These are phyloP conservation scores for Pipistrellus pygmaeus DNA, from an alignment of 2,797 vertebrate species.

Conservation along the genomic window DNA sequence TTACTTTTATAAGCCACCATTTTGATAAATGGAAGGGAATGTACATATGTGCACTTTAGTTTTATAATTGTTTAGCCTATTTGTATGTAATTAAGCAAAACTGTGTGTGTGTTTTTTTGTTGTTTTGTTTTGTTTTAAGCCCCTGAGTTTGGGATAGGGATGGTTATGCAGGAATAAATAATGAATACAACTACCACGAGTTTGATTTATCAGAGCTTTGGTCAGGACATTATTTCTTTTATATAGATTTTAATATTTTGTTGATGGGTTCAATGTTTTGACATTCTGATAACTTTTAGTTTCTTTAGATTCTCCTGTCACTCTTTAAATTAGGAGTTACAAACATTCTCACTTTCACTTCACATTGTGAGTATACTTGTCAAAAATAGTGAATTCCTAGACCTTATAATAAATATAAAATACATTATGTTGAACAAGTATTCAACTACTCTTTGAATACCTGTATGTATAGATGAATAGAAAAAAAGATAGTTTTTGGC, in stretches of 20 bases:
- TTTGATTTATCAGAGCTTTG: not conserved
- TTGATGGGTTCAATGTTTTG: not conserved
- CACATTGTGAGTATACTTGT: not conserved
- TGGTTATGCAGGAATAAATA: not conserved
- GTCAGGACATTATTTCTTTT: not conserved
- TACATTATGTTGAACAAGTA: not conserved
- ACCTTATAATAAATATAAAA: slow-evolving; percentile 6
- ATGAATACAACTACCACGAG: not conserved
- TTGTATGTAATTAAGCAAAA: not conserved
- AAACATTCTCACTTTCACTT: not conserved
- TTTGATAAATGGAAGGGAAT: not conserved
- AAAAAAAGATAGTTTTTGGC: not conserved
- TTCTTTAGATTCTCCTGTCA: not conserved
- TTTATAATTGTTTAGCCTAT: not conserved
- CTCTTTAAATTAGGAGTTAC: not conserved
- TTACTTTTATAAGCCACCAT: not conserved
- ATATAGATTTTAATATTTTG: not conserved
- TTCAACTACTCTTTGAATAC: not conserved
- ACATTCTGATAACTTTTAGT: not conserved
- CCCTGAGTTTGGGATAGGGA: not conserved
- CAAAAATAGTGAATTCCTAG: not conserved
- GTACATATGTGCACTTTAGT: not conserved
- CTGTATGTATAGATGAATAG: not conserved
- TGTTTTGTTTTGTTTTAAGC: not conserved
- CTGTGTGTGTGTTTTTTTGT: not conserved